phyloP scores from a whole-genome alignment of 2,113 vertebrate species.

The Nipponia nippon region DNA sequence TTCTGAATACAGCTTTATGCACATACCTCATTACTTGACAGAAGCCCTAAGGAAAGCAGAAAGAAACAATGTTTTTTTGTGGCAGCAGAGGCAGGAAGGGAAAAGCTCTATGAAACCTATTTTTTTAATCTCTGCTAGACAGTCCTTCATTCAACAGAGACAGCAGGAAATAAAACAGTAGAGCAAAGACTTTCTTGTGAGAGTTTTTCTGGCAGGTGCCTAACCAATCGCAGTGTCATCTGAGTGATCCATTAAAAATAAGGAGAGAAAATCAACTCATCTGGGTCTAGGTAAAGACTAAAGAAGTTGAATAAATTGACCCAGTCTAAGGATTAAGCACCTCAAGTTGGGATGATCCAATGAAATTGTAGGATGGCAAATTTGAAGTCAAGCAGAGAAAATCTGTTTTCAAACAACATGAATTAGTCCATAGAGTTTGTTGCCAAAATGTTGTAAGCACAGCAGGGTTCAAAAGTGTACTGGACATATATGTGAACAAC shows the following conservation, averaged over 20 bases:
- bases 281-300: background rate
- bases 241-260: background rate
- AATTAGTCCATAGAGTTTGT: background rate
- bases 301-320: background rate
- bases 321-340: background rate
- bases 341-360: background rate
- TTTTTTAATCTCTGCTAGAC: background rate
- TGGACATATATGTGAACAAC: background rate
- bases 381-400: background rate
- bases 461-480: background rate
- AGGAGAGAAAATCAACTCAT: background rate
- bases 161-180: background rate
- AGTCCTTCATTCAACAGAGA: background rate
- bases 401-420: background rate
- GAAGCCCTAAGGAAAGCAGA: background rate
- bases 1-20: background rate
- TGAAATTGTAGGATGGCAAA: background rate
- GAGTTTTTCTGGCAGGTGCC: background rate
- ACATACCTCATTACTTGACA: background rate
- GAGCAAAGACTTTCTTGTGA: background rate
- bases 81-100: background rate
- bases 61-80: background rate
- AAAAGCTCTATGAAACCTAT: background rate
- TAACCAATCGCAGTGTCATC: background rate
- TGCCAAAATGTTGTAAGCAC: background rate